phyloP scores from a whole-genome alignment of 2,888 invertebrate genomes.

The Ophraella communa region DNA sequence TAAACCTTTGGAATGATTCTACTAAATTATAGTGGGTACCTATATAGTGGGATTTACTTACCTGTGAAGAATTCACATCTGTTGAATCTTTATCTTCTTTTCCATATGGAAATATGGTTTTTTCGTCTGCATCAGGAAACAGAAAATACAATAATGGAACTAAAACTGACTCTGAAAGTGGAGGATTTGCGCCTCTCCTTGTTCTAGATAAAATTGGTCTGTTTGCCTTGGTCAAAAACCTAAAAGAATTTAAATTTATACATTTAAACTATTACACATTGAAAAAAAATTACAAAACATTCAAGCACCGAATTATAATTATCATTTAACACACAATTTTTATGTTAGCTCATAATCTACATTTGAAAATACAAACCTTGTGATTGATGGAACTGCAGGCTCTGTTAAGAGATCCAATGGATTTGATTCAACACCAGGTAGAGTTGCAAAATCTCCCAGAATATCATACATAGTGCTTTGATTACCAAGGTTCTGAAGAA shows the following conservation, averaged over 20 bases:
- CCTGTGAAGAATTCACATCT: conserved; percentile 28
- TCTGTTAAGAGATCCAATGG: conserved; percentile 78
- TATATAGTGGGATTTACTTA: too few relatives aligned
- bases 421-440: conserved; percentile 53
- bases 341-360: too few relatives aligned
- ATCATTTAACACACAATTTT: too few relatives aligned
- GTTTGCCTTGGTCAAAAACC: conserved; percentile 61
- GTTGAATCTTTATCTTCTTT: conserved; percentile 55
- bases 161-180: conserved; percentile 77
- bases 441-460: conserved; percentile 62
- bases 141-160: conserved; percentile 81
- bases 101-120: conserved; percentile 65
- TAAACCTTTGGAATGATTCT: too few relatives aligned
- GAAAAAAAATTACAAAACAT: too few relatives aligned
- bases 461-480: conserved; percentile 62
- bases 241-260: too few relatives aligned
- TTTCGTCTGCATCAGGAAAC: conserved; percentile 86
- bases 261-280: too few relatives aligned
- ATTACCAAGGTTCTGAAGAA: conserved; percentile 66
- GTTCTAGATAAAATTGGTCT: conserved; percentile 57
- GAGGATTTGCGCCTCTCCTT: conserved; percentile 67
- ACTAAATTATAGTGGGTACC: too few relatives aligned
- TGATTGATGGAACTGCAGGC: conserved; percentile 72
- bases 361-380: conserved; percentile 37
- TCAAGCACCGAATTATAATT: too few relatives aligned